Evolutionary conservation across 2,888 invertebrate species (phyloP), one percentile per base, ranked within the genome.

Genomic region (Ommatoiulus sabulosus): DNA sequence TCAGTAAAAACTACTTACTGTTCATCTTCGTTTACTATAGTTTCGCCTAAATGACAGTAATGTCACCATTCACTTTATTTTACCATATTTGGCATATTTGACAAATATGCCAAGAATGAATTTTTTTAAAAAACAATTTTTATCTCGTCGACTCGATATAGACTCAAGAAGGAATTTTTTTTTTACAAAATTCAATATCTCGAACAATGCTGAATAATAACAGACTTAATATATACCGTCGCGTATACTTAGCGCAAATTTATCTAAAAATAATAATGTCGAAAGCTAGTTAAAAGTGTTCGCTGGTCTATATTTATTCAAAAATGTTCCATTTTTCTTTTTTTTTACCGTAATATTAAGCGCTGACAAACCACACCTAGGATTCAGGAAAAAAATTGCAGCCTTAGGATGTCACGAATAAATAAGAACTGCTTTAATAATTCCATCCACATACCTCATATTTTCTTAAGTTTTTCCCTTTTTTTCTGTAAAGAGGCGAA

Each of bases 321-420:
- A 63, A 63, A n/a, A 63, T n/a, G 2, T 63, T 8, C 4, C n/a
- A 63, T 3, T 17, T 63, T 63, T n/a, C n/a, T 63, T n/a, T 46
- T 63, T 63, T 63, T n/a, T n/a, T 63, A 63, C n/a, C 12, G n/a
- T 17, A 63, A 63, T n/a, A 63, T 63, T 63, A 63, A 63, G 63
- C n/a, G n/a, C 63, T n/a, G n/a, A 63, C 63, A 63, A 63, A 63
- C 63, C 63, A 63, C 63, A 63, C 63, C n/a, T 63, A 63, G 4
- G 63, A n/a, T 63, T 17, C 63, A 7, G 8, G 63, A 5, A 63
- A 63, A 63, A 63, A 63, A 63, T 63, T 63, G 63, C 63, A 63
- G 63, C 63, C 63, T 63, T 63, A 63, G 63, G 63, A 63, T 63
- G 63, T 63, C 63, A 63, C 63, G 63, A 63, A 63, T 63, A 63